Conservation (phyloP, 2,888 invertebrate genomes). For the Leptinotarsa rubiginosa region DNA sequence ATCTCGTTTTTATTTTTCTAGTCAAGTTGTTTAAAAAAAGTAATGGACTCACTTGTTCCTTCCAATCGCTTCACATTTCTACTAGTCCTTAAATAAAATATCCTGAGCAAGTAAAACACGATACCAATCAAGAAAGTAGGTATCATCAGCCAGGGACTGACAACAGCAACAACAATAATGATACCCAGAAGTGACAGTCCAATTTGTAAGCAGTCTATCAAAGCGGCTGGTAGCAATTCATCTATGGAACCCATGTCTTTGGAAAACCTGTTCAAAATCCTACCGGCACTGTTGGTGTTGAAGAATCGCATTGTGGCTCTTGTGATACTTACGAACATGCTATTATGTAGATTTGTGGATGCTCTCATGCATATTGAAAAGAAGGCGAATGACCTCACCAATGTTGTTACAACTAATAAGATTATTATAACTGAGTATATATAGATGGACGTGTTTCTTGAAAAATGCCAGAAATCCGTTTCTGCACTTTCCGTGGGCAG, state of each 20-base stretch:
- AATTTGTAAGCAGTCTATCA: constrained; percentile 70
- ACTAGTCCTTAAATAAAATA: constrained; percentile 80
- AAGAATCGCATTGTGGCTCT: constrained; percentile 76
- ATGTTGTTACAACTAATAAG: constrained; percentile 64
- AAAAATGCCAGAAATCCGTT: constrained; percentile 60
- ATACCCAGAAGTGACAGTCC: constrained; percentile 77
- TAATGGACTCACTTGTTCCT: constrained; percentile 72
- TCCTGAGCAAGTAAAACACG: constrained; percentile 74
- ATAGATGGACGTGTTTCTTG: constrained; percentile 60
- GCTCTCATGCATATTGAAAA: constrained; percentile 70
- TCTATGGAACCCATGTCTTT: constrained; percentile 76
- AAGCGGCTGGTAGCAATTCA: constrained; percentile 67
- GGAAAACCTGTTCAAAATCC: constrained; percentile 77
- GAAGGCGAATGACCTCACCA: constrained; percentile 68
- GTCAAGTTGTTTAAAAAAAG: not conserved
- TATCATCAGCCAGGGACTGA: constrained; percentile 77
- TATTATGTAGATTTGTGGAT: constrained; percentile 70
- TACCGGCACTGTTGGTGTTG: constrained; percentile 74
- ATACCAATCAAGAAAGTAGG: constrained; percentile 75
- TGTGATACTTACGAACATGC: constrained; percentile 69
- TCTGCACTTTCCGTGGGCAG: not conserved
- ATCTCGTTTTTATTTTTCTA: not conserved
- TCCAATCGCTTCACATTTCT: constrained; percentile 80
- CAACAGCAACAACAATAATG: constrained; percentile 76
- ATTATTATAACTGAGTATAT: constrained; percentile 65